Conservation (phyloP, 2,113 vertebrate species). For the Marcusenius ussheri region DNA sequence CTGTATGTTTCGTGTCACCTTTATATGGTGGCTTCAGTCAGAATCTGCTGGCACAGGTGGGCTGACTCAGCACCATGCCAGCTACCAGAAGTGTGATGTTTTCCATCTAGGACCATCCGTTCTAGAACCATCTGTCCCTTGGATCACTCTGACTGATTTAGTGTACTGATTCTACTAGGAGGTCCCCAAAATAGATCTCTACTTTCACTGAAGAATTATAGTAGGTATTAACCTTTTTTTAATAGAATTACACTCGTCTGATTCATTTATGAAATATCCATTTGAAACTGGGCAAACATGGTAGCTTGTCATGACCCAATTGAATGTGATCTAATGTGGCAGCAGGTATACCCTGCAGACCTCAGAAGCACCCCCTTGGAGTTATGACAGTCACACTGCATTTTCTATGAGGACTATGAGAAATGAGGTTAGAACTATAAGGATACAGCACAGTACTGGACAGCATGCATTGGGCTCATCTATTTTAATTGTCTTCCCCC, state of each 20-base stretch:
- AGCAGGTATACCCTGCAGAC: not conserved
- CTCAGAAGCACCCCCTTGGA: not conserved
- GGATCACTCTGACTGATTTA: not conserved
- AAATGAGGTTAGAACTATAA: not conserved
- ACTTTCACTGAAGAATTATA: not conserved
- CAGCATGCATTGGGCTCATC: not conserved
- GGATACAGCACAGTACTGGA: not conserved
- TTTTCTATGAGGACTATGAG: not conserved
- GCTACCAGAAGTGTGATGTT: not conserved
- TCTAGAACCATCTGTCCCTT: slow-evolving; percentile 1
- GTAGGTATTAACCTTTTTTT: not conserved
- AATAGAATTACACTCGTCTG: not conserved
- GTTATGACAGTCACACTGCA: not conserved
- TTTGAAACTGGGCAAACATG: not conserved
- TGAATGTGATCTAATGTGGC: not conserved
- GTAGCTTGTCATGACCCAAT: not conserved
- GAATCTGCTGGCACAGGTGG: not conserved
- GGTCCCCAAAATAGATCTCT: not conserved
- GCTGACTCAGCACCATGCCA: not conserved
- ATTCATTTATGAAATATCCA: not conserved
- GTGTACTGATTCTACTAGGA: not conserved
- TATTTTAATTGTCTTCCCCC: not conserved
- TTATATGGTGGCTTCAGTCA: not conserved
- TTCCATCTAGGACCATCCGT: not conserved
- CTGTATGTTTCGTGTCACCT: not conserved